Evolutionary conservation across 2,797 vertebrate genomes (phyloP).

Genomic region (Apogon talboti): DNA sequence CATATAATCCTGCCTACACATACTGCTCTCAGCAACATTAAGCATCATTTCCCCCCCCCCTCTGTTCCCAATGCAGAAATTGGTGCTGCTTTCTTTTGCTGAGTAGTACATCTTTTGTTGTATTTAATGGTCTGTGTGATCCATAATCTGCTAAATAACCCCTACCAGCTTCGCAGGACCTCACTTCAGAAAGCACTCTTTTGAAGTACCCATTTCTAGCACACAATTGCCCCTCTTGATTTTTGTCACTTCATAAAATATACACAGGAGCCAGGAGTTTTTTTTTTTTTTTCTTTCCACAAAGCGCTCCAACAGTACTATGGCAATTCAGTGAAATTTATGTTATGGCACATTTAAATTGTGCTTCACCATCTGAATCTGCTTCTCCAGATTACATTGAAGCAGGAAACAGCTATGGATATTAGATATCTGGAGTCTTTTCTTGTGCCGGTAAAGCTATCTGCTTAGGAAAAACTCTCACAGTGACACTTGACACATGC

Average conservation of each 20-base stretch:
- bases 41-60: conserved; percentile 11
- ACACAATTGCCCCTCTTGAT: conserved; percentile 32
- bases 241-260: conserved; percentile 40
- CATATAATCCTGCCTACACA: conserved; percentile 34
- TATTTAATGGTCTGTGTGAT: conserved; percentile 47
- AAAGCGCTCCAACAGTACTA: conserved; percentile 35
- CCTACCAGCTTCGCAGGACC: conserved; percentile 15
- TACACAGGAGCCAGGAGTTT: conserved; percentile 15
- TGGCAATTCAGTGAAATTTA: conserved; percentile 38
- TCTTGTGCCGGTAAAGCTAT: conserved; percentile 29
- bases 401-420: conserved; percentile 27
- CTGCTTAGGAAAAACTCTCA: conserved; percentile 22
- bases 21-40: conserved; percentile 15
- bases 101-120: conserved; percentile 35
- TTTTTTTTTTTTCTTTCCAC: background rate
- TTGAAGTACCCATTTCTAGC: conserved; percentile 41
- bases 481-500: conserved; percentile 20
- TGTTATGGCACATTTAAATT: conserved; percentile 52
- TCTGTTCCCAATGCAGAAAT: conserved; percentile 21
- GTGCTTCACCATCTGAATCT: conserved; percentile 48
- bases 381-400: conserved; percentile 55
- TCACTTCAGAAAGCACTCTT: conserved; percentile 20
- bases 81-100: conserved; percentile 23
- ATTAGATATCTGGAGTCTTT: conserved; percentile 28
- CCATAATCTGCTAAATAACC: conserved; percentile 49